Percentiles rank a stretch among this genome's conserved stretches.
phyloP scores from a whole-genome alignment of 2,888 invertebrate species.

The Nymphalis polychloros region DNA sequence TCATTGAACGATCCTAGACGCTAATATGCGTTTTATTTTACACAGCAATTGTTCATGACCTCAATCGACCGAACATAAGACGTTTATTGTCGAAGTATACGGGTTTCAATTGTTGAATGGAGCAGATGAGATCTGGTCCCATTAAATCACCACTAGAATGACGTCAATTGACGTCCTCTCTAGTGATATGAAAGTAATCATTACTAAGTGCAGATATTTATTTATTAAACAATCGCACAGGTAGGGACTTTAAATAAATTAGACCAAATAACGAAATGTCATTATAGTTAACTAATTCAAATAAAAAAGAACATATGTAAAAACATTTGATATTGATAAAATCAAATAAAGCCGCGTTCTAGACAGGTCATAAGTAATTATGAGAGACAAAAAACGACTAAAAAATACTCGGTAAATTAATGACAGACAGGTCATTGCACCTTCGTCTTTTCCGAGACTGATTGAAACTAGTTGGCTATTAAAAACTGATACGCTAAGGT shows the following conservation, averaged over 20 bases:
- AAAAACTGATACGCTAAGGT: constrained; percentile 28
- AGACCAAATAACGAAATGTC: background rate
- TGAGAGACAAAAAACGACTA: constrained; percentile 19
- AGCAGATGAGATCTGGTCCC: constrained; percentile 17
- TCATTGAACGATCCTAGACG: background rate
- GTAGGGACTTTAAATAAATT: background rate
- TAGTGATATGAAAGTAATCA: background rate
- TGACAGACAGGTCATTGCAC: constrained; percentile 29
- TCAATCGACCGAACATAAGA: constrained; percentile 43
- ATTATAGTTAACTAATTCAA: background rate
- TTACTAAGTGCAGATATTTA: background rate
- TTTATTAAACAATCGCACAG: background rate
- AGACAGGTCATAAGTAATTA: constrained; percentile 22
- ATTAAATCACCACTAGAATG: constrained; percentile 31
- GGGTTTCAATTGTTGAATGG: constrained; percentile 30
- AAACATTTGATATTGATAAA: background rate
- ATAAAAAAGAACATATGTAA: background rate
- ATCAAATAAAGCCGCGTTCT: constrained; percentile 9
- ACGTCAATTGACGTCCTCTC: constrained; percentile 22
- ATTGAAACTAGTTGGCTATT: constrained; percentile 26
- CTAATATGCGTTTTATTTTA: constrained; percentile 35
- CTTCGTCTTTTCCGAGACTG: constrained; percentile 21
- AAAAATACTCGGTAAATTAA: constrained; percentile 24
- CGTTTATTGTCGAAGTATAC: constrained; percentile 44
- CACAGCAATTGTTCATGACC: constrained; percentile 51